phyloP scores from a whole-genome alignment of 2,797 vertebrate genomes.

The Artibeus lituratus region DNA sequence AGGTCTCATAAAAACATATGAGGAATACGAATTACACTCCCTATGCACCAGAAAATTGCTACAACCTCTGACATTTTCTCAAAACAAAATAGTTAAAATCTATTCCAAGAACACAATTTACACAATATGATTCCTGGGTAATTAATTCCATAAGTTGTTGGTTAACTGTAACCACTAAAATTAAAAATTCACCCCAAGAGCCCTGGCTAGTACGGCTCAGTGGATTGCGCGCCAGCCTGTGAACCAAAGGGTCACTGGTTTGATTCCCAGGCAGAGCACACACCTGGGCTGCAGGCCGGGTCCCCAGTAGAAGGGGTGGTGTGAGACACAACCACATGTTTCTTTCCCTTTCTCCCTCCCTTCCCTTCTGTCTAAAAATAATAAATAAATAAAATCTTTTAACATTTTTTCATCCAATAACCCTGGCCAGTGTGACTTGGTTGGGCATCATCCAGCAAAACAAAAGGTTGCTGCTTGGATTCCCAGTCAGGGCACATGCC shows the following conservation, averaged over 20 bases:
- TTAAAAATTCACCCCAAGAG: background rate
- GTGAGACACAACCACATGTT: too few relatives aligned
- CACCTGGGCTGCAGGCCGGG: background rate
- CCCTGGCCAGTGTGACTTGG: too few relatives aligned
- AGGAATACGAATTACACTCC: background rate
- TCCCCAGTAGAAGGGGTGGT: too few relatives aligned
- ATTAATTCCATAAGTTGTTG: background rate
- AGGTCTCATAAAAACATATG: background rate
- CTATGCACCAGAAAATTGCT: background rate
- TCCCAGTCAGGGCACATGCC: background rate
- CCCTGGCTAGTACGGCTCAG: background rate
- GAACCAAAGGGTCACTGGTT: background rate
- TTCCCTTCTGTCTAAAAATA: too few relatives aligned
- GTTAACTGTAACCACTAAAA: constrained; percentile 32
- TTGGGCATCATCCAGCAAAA: too few relatives aligned
- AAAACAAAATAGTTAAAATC: constrained; percentile 8
- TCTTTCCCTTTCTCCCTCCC: too few relatives aligned
- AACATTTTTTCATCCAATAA: too few relatives aligned
- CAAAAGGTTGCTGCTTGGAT: background rate
- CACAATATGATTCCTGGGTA: background rate
- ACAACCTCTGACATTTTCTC: background rate
- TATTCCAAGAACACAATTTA: background rate
- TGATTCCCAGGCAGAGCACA: background rate
- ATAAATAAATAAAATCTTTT: too few relatives aligned
- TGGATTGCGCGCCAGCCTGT: too few relatives aligned